A percentile compares a stretch with the other conserved stretches of the same genome.
These are phyloP conservation scores for Lepidocyrtoides sp. DNA, from an alignment of 2,888 invertebrate genomes.

Conservation along the genomic window DNA sequence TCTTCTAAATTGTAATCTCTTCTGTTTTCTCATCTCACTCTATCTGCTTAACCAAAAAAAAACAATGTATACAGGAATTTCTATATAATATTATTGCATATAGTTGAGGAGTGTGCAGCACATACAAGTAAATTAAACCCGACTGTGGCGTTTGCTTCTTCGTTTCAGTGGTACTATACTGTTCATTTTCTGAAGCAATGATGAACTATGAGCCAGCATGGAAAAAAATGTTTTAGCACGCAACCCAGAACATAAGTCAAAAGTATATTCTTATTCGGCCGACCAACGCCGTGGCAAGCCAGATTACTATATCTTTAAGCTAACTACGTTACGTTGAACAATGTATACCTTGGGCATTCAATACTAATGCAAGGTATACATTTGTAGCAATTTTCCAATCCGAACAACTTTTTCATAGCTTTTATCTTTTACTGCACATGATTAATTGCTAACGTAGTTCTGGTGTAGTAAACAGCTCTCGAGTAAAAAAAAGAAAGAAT, in stretches of 20 bases:
- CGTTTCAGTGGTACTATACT: conserved; percentile 11
- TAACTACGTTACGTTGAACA: no score
- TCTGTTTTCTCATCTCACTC: conserved; percentile 31
- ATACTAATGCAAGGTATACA: background rate
- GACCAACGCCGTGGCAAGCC: background rate
- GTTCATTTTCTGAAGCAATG: conserved; percentile 24
- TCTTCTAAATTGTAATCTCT: conserved; percentile 74
- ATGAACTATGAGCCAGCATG: conserved; percentile 59
- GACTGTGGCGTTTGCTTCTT: background rate
- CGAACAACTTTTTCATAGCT: conserved; percentile 7
- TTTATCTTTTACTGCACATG: conserved; percentile 17
- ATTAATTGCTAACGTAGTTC: conserved; percentile 33
- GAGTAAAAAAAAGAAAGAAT: background rate
- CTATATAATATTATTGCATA: background rate
- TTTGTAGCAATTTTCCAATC: background rate
- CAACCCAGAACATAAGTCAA: conserved; percentile 49
- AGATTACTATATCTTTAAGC: no score
- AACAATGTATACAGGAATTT: background rate
- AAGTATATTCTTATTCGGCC: background rate
- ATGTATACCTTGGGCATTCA: background rate
- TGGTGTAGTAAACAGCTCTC: conserved; percentile 9
- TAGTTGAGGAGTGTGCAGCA: background rate
- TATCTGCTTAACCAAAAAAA: background rate
- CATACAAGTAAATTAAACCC: conserved; percentile 1
- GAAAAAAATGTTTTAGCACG: conserved; percentile 51